These are phyloP conservation scores for Athalia rosae DNA, from an alignment of 2,888 invertebrate genomes.

Conservation along the genomic window DNA sequence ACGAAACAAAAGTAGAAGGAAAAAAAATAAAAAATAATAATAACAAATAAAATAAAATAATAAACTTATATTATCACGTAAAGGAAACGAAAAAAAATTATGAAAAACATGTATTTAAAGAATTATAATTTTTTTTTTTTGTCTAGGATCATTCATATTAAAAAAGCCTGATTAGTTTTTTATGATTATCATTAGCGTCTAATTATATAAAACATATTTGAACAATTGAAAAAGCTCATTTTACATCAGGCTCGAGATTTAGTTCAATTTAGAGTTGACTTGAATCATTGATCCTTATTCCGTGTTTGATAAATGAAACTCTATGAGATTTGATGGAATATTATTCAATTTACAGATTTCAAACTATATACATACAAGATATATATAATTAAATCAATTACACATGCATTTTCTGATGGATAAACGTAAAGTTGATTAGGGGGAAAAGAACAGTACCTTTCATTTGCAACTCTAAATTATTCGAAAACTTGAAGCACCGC, in stretches of 20 bases:
- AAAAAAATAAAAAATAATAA: slow-evolving; percentile 49
- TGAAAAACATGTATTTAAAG: slow-evolving; percentile 49
- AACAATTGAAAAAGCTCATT: slow-evolving; percentile 61
- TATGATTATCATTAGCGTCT: slow-evolving; percentile 55
- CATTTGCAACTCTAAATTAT: slow-evolving; percentile 60
- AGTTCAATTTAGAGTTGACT: slow-evolving; percentile 45
- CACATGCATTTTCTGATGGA: too few species aligned
- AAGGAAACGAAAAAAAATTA: slow-evolving; percentile 57
- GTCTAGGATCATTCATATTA: slow-evolving; percentile 58
- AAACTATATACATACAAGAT: too few species aligned
- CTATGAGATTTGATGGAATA: too few species aligned
- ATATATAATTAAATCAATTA: too few species aligned
- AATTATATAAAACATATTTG: slow-evolving; percentile 58
- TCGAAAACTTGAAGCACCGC: slow-evolving; percentile 59
- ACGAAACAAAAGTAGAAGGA: slow-evolving; percentile 55
- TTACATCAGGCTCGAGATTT: slow-evolving; percentile 53
- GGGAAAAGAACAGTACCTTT: slow-evolving; percentile 47
- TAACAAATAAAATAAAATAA: slow-evolving; percentile 59
- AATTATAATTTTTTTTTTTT: slow-evolving; percentile 54
- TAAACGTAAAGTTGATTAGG: neutral
- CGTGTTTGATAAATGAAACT: neutral
- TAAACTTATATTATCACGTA: slow-evolving; percentile 38
- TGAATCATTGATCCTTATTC: slow-evolving; percentile 5
- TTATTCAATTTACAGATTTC: too few species aligned
- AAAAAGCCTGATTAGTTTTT: slow-evolving; percentile 65